phyloP scores from a whole-genome alignment of 2,888 invertebrate species.

The Pterostichus niger region DNA sequence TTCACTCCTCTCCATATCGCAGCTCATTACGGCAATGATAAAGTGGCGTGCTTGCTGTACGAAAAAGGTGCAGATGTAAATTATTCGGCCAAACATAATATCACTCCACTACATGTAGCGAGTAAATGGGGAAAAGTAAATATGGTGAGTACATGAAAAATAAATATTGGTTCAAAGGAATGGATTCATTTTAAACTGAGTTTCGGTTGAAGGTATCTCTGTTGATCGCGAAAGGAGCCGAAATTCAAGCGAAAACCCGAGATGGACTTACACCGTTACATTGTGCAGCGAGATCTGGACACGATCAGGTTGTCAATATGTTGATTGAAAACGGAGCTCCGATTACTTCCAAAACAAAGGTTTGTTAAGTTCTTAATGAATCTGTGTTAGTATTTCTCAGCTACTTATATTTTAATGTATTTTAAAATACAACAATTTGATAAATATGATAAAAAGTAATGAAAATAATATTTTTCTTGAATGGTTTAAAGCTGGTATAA shows the following conservation, averaged over 20 bases:
- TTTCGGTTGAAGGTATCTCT: conserved; percentile 81
- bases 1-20: conserved; percentile 99
- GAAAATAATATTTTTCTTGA: too few species aligned
- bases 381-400: neutral
- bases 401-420: neutral
- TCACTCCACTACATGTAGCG: conserved; percentile 98
- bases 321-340: conserved; percentile 94
- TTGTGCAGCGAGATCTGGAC: conserved; percentile 97
- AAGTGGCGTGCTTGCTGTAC: conserved; percentile 93
- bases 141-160: conserved; percentile 81
- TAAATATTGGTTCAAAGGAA: conserved; percentile 8
- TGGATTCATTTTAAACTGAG: conserved; percentile 1
- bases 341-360: conserved; percentile 97
- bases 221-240: conserved; percentile 92
- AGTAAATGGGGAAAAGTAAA: conserved; percentile 99
- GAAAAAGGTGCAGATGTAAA: conserved; percentile 97
- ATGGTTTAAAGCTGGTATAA: too few species aligned
- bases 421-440: too few species aligned
- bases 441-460: too few species aligned
- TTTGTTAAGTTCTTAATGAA: conserved; percentile 72
- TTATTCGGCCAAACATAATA: conserved; percentile 97
- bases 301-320: conserved; percentile 95
- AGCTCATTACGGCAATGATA: conserved; percentile 98
- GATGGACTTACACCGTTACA: conserved; percentile 98
- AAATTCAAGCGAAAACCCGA: conserved; percentile 94